Conservation (phyloP, 2,797 vertebrate species). For the Cirrhinus molitorella region DNA sequence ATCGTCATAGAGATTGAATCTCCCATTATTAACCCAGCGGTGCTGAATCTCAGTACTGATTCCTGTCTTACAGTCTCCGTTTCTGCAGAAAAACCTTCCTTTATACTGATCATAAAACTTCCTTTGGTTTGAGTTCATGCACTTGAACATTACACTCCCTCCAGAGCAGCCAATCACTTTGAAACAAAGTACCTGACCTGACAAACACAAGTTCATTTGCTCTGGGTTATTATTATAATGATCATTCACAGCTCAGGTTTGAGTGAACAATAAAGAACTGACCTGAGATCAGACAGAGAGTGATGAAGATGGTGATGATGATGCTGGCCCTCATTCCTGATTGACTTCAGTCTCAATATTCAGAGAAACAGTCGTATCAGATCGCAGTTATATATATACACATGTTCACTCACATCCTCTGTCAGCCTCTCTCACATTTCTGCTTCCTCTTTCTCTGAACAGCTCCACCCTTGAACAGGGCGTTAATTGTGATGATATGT, state of each 20-base stretch:
- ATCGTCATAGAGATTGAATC: background rate
- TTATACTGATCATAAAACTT: background rate
- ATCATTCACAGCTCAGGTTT: no score
- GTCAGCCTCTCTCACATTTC: background rate
- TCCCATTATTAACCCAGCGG: background rate
- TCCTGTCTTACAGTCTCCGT: background rate
- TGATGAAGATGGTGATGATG: background rate
- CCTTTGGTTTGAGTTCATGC: background rate
- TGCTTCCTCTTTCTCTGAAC: background rate
- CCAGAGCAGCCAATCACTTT: background rate
- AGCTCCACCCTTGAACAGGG: background rate
- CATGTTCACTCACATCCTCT: background rate
- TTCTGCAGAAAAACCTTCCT: background rate
- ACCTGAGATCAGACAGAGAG: background rate
- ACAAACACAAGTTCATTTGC: background rate
- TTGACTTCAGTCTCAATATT: background rate
- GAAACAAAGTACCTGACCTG: background rate
- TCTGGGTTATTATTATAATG: slow-evolving; percentile 2
- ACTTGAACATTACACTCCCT: slow-evolving; percentile 14
- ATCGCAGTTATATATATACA: background rate
- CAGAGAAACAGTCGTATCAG: background rate
- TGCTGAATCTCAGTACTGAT: background rate
- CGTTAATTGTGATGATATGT: background rate
- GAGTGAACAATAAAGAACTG: background rate
- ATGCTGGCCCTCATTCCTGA: background rate